Conservation (phyloP, 2,888 invertebrate genomes). For the Amphipoea lucens region DNA sequence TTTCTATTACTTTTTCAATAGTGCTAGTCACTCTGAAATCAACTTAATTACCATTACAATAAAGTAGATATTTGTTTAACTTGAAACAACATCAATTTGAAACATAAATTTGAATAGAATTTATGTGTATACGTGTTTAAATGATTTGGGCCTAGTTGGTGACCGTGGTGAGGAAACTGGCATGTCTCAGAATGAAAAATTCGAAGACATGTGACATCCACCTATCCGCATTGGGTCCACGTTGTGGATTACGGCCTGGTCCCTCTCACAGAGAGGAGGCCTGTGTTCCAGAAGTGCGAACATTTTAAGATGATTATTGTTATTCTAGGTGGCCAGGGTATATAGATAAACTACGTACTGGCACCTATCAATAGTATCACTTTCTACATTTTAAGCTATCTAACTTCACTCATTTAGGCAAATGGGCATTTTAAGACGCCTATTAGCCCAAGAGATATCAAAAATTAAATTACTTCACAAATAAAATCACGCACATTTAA, state of each 20-base stretch:
- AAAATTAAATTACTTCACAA: constrained; percentile 22
- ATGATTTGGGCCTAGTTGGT: neutral
- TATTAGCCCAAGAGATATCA: neutral
- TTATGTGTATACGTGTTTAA: neutral
- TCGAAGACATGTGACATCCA: neutral
- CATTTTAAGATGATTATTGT: neutral
- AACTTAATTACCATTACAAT: too few relatives aligned
- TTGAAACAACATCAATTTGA: too few relatives aligned
- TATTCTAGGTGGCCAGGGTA: neutral
- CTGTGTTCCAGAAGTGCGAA: neutral
- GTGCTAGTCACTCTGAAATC: too few relatives aligned
- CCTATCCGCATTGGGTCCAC: neutral
- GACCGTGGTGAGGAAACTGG: neutral
- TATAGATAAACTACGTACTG: neutral
- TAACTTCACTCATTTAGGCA: neutral
- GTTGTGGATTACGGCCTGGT: neutral
- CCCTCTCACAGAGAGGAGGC: neutral
- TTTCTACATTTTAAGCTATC: neutral
- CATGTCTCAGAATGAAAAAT: neutral
- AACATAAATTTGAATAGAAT: too few relatives aligned
- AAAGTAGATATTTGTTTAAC: too few relatives aligned
- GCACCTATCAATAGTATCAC: neutral
- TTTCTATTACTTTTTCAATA: too few relatives aligned
- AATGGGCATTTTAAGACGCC: neutral
- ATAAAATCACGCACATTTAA: constrained; percentile 34